Evolutionary conservation across 2,113 vertebrate genomes (phyloP).

Genomic region (Embiotoca jacksoni): DNA sequence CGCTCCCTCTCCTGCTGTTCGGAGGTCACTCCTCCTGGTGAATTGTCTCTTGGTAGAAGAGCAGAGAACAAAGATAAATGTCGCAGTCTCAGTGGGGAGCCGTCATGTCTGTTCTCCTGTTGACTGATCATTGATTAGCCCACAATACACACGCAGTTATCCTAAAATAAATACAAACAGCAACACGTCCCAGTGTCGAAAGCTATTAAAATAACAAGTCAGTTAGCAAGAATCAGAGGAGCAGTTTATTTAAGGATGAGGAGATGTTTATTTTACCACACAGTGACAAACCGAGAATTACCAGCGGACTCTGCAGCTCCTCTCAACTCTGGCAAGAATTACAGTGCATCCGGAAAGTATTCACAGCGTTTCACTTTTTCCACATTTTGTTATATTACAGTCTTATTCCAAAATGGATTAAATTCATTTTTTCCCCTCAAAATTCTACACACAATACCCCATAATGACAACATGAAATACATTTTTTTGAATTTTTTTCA

Average conservation of each 20-base stretch:
- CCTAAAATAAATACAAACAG: conserved; percentile 5
- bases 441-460: too few relatives aligned
- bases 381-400: too few relatives aligned
- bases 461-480: too few relatives aligned
- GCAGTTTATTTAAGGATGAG: background rate
- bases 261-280: background rate
- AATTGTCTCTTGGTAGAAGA: conserved; percentile 6
- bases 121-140: conserved; percentile 29
- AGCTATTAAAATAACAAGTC: background rate
- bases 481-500: too few relatives aligned
- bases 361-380: too few relatives aligned
- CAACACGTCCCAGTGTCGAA: background rate
- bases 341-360: too few relatives aligned
- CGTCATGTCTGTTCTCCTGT: conserved; percentile 2
- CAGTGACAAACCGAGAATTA: too few relatives aligned
- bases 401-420: too few relatives aligned
- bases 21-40: conserved; percentile 14
- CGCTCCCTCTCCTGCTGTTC: conserved; percentile 21
- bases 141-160: conserved; percentile 16
- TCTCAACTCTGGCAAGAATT: too few relatives aligned
- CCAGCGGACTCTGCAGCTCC: too few relatives aligned
- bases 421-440: too few relatives aligned
- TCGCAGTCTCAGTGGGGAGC: conserved; percentile 11
- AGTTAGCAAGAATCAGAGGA: background rate
- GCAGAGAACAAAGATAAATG: conserved; percentile 26